phyloP scores from a whole-genome alignment of 2,797 vertebrate species.

The Smutsia temminckii region DNA sequence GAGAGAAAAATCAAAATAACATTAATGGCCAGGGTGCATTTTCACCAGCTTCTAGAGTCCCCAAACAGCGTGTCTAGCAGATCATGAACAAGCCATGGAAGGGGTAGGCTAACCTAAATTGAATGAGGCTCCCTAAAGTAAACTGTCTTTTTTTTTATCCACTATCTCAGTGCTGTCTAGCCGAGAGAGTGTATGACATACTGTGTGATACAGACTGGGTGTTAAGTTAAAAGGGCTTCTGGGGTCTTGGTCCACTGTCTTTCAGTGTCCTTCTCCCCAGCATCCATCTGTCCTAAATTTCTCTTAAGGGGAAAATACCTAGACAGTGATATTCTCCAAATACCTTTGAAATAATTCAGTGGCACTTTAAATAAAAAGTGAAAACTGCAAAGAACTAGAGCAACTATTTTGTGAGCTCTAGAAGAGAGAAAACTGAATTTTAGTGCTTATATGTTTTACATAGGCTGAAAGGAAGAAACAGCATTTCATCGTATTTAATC shows the following conservation, averaged over 20 bases:
- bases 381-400: background rate
- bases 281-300: background rate
- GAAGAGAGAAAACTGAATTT: background rate
- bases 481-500: background rate
- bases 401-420: background rate
- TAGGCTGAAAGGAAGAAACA: background rate
- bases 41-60: background rate
- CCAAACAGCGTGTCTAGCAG: background rate
- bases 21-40: background rate
- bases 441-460: background rate
- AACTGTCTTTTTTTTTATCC: background rate
- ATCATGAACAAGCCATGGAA: background rate
- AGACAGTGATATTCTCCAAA: background rate
- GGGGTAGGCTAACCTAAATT: background rate
- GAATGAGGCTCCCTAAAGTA: background rate
- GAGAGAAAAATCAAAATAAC: background rate
- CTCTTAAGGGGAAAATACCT: background rate
- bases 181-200: background rate
- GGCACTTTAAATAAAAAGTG: background rate
- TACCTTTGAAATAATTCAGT: background rate
- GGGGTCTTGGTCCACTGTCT: background rate
- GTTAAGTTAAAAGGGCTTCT: background rate
- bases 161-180: background rate
- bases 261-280: background rate
- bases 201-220: background rate